Conservation (phyloP, 2,113 vertebrate species). For the Harpagus bidentatus region DNA sequence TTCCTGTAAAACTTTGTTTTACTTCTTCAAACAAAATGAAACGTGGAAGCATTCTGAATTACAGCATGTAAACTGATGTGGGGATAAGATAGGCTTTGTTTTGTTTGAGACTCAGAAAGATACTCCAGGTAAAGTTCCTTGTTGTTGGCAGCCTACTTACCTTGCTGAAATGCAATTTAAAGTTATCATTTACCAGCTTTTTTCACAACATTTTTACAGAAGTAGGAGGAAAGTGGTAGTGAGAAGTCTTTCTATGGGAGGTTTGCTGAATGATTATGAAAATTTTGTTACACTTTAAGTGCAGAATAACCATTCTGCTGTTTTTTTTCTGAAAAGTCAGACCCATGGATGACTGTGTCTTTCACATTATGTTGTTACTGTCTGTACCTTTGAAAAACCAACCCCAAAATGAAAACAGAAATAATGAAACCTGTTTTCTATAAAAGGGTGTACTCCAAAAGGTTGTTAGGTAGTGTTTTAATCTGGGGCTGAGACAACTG, state of each 20-base stretch:
- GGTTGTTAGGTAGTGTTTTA: neutral
- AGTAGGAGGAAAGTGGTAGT: neutral
- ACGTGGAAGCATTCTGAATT: neutral
- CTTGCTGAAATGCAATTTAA: neutral
- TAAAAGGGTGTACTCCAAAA: neutral
- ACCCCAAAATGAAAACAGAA: neutral
- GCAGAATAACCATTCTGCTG: neutral
- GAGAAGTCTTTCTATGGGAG: neutral
- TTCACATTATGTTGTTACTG: neutral
- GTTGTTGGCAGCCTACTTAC: neutral
- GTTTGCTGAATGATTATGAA: neutral
- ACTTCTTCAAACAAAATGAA: conserved; percentile 10
- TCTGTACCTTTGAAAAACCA: neutral
- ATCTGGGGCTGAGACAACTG: neutral
- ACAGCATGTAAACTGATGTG: conserved; percentile 1
- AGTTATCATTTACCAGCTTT: neutral
- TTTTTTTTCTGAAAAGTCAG: neutral
- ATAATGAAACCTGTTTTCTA: neutral
- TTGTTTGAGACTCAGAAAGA: neutral
- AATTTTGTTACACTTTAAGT: neutral
- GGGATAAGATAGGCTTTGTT: conserved; percentile 26
- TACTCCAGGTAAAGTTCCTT: neutral
- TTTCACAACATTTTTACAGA: neutral
- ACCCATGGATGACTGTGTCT: neutral
- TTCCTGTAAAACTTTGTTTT: neutral